These are phyloP conservation scores for Micronisus gabar DNA, from an alignment of 2,113 vertebrate genomes.

Conservation along the genomic window DNA sequence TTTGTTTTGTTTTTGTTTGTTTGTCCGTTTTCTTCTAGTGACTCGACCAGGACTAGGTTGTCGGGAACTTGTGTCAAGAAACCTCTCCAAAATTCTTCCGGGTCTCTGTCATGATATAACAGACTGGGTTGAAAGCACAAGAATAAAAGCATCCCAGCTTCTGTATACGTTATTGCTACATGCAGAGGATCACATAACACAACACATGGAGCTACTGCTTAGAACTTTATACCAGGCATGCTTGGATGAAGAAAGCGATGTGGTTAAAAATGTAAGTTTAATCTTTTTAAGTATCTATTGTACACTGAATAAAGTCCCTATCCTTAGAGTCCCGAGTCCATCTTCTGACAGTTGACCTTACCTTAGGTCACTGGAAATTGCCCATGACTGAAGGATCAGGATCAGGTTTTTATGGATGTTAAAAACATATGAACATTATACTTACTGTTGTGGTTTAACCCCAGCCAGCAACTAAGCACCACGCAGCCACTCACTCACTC, in stretches of 20 bases:
- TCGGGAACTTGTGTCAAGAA: slow-evolving; percentile 89
- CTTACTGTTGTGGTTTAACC: too few relatives aligned
- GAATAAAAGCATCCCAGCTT: slow-evolving; percentile 86
- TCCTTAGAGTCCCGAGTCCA: not conserved
- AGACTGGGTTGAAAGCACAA: slow-evolving; percentile 88
- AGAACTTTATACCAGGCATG: slow-evolving; percentile 81
- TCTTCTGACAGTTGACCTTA: not conserved
- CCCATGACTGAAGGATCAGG: not conserved
- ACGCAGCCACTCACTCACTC: too few relatives aligned
- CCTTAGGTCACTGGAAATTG: not conserved
- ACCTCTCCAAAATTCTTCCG: slow-evolving; percentile 86
- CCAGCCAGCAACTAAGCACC: too few relatives aligned
- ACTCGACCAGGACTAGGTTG: slow-evolving; percentile 88
- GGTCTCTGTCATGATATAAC: slow-evolving; percentile 83
- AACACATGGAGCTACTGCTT: slow-evolving; percentile 88
- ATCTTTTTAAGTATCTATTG: not conserved
- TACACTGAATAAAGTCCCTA: not conserved
- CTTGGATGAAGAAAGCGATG: slow-evolving; percentile 75
- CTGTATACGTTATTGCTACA: slow-evolving; percentile 84
- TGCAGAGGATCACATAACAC: slow-evolving; percentile 87
- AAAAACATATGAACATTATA: not conserved
- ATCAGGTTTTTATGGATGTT: not conserved
- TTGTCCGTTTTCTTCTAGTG: slow-evolving; percentile 53
- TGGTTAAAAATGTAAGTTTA: slow-evolving; percentile 83
- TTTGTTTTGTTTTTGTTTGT: not conserved